Percentiles rank a stretch among this genome's conserved stretches.
Evolutionary conservation across 1,140 invertebrate genomes (phyloP).

Genomic region (Aphelinus certus): DNA sequence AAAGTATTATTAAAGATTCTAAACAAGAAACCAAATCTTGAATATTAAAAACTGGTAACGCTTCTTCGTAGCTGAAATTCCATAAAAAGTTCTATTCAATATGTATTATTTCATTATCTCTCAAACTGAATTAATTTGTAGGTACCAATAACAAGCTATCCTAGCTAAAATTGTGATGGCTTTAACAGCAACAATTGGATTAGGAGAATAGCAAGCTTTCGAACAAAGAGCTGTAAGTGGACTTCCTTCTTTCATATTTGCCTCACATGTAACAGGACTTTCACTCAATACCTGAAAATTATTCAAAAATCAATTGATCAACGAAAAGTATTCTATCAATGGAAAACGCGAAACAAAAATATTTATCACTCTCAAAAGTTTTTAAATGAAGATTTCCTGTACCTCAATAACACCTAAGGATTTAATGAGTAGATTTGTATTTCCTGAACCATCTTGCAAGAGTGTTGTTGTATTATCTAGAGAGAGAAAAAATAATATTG

Average conservation of each 20-base stretch:
- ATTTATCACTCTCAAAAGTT: background rate
- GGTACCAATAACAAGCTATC: slow-evolving; percentile 72
- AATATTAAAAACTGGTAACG: slow-evolving; percentile 70
- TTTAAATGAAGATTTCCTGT: slow-evolving; percentile 7
- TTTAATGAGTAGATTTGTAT: slow-evolving; percentile 58
- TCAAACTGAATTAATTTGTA: too few species aligned
- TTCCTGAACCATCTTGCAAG: slow-evolving; percentile 57
- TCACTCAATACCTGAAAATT: slow-evolving; percentile 57
- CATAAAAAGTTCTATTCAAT: too few species aligned
- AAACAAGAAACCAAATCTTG: slow-evolving; percentile 73
- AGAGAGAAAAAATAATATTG: slow-evolving; percentile 35
- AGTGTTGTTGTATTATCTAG: slow-evolving; percentile 59
- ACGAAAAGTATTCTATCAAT: slow-evolving; percentile 2
- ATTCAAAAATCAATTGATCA: too few species aligned
- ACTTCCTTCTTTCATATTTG: slow-evolving; percentile 61
- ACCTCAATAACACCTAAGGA: slow-evolving; percentile 65
- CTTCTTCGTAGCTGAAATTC: slow-evolving; percentile 72
- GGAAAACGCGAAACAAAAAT: slow-evolving; percentile 24
- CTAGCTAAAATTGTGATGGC: slow-evolving; percentile 75
- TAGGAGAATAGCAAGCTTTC: slow-evolving; percentile 70
- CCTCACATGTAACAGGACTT: slow-evolving; percentile 62
- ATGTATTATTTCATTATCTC: too few species aligned
- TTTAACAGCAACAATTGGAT: slow-evolving; percentile 74
- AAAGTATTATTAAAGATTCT: slow-evolving; percentile 77
- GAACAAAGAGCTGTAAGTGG: slow-evolving; percentile 56